phyloP scores from a whole-genome alignment of 1,140 invertebrate species.

The Andricus grossulariae region DNA sequence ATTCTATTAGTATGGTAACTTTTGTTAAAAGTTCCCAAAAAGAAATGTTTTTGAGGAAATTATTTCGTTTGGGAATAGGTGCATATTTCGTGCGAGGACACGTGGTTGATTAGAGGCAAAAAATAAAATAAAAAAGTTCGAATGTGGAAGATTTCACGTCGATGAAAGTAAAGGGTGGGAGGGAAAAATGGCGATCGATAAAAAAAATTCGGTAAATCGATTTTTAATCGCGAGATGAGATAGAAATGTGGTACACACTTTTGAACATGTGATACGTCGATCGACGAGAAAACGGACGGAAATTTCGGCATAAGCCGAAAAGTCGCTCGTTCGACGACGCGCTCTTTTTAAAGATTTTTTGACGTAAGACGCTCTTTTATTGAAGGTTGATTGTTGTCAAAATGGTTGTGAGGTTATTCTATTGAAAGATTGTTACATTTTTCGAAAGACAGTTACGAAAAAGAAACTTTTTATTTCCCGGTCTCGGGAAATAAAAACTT shows the following conservation, averaged over 20 bases:
- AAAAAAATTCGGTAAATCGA: not conserved
- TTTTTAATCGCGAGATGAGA: constrained; percentile 26
- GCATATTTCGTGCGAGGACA: constrained; percentile 47
- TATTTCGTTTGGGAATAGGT: constrained; percentile 34
- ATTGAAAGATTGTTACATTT: constrained; percentile 67
- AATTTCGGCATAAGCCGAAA: constrained; percentile 41
- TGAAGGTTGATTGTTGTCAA: constrained; percentile 75
- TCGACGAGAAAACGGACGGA: constrained; percentile 42
- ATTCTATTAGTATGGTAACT: constrained; percentile 47
- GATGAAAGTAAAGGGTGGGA: constrained; percentile 11
- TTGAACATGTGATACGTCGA: constrained; percentile 71
- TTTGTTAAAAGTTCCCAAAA: constrained; percentile 38
- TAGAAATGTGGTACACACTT: constrained; percentile 63
- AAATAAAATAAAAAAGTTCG: not conserved
- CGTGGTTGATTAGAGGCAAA: constrained; percentile 37
- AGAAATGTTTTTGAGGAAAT: not conserved
- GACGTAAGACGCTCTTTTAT: constrained; percentile 68
- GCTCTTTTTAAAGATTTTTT: constrained; percentile 69
- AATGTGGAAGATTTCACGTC: constrained; percentile 16
- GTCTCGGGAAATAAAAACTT: not conserved
- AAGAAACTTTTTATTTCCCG: constrained; percentile 17
- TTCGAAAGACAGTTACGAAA: constrained; percentile 34
- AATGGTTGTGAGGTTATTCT: constrained; percentile 75
- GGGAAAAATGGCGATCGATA: not conserved
- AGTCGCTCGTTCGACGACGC: constrained; percentile 52